These are phyloP conservation scores for Astyanax mexicanus DNA, from an alignment of 2,797 vertebrate species.

Conservation along the genomic window DNA sequence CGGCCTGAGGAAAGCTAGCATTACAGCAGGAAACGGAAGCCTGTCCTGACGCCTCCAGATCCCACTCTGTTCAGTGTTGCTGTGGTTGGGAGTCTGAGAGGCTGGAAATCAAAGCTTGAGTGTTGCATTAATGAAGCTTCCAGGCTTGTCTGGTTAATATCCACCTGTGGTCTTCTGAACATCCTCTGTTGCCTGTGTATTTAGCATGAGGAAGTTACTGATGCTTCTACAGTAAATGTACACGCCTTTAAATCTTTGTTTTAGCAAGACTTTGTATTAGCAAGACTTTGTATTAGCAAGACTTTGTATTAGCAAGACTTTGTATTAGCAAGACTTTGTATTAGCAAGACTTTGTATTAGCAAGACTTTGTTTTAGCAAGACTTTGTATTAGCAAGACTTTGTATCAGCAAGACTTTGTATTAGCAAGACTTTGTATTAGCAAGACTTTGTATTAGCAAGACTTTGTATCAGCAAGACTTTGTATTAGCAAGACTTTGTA, in stretches of 20 bases:
- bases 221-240: not conserved
- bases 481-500: too few relatives aligned
- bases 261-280: too few relatives aligned
- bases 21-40: constrained; percentile 32
- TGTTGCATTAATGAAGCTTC: not conserved
- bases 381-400: too few relatives aligned
- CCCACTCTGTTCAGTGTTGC: not conserved
- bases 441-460: too few relatives aligned
- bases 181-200: not conserved
- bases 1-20: constrained; percentile 9
- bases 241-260: constrained; percentile 1
- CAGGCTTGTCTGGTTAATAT: not conserved
- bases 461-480: too few relatives aligned
- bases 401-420: too few relatives aligned
- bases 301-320: too few relatives aligned
- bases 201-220: not conserved
- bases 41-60: not conserved
- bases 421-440: too few relatives aligned
- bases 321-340: too few relatives aligned
- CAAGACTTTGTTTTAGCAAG: too few relatives aligned
- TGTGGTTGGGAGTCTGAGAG: not conserved
- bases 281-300: too few relatives aligned
- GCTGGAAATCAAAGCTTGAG: constrained; percentile 1
- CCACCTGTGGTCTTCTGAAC: not conserved
- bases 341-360: too few relatives aligned